Percentiles rank a stretch among this genome's conserved stretches.
Conservation (phyloP, 1,140 invertebrate species). For the Lucilia cuprina region DNA sequence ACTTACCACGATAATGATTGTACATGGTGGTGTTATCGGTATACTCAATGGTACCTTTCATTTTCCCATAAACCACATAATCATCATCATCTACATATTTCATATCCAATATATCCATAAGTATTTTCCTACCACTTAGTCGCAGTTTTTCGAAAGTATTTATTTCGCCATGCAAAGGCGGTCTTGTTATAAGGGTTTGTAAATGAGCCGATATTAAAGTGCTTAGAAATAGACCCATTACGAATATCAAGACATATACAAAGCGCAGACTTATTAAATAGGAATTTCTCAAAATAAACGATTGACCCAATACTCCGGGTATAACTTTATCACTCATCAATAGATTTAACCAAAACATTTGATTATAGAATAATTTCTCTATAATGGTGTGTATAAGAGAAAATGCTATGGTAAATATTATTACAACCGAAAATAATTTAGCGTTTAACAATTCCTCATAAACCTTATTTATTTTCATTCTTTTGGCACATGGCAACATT, state of each 20-base stretch:
- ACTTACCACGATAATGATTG: neutral
- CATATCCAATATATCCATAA: neutral
- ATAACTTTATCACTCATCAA: constrained; percentile 3
- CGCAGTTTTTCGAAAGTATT: neutral
- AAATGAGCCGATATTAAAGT: neutral
- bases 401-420: no score
- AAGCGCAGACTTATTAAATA: neutral
- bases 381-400: no score
- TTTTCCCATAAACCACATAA: neutral
- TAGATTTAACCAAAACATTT: neutral
- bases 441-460: no score
- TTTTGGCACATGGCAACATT: no score
- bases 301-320: constrained; percentile 13
- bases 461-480: no score
- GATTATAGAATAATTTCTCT: no score
- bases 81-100: neutral
- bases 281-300: neutral
- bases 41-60: neutral
- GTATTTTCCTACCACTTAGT: neutral
- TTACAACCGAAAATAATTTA: no score
- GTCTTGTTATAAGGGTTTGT: neutral
- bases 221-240: neutral
- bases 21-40: neutral
- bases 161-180: neutral
- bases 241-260: neutral